Evolutionary conservation across 2,113 vertebrate genomes (phyloP).

Genomic region (Bambusicola thoracicus): DNA sequence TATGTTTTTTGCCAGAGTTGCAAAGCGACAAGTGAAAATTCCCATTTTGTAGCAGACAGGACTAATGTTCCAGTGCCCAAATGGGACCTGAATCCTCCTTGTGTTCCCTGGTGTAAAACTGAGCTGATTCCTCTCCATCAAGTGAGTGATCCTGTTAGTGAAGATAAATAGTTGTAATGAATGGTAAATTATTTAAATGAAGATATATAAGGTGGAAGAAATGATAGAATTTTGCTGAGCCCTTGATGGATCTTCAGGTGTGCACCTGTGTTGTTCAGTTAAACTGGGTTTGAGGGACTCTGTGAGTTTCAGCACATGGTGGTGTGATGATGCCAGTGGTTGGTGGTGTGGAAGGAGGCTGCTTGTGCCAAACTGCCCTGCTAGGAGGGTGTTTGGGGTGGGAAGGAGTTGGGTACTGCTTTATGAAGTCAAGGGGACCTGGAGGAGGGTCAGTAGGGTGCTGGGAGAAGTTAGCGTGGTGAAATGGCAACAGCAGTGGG

Average conservation of each 20-base stretch:
- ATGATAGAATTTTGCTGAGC: neutral
- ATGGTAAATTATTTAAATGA: neutral
- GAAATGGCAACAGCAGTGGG: neutral
- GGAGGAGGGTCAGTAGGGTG: neutral
- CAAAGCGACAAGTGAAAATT: neutral
- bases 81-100: neutral
- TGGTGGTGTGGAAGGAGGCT: neutral
- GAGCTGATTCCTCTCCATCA: neutral
- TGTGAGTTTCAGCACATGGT: neutral
- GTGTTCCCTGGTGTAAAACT: neutral
- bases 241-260: neutral
- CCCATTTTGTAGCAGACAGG: neutral
- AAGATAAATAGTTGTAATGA: neutral
- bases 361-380: neutral
- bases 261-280: fast-evolving
- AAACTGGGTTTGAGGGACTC: neutral
- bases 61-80: neutral
- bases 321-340: neutral
- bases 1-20: neutral
- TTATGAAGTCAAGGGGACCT: fast-evolving
- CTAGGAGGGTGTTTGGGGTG: neutral
- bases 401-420: neutral
- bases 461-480: fast-evolving
- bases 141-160: neutral
- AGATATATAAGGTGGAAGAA: neutral